A percentile compares a stretch with the other conserved stretches of the same genome.
Conservation (phyloP, 2,888 invertebrate species). For the Agelastica alni region DNA sequence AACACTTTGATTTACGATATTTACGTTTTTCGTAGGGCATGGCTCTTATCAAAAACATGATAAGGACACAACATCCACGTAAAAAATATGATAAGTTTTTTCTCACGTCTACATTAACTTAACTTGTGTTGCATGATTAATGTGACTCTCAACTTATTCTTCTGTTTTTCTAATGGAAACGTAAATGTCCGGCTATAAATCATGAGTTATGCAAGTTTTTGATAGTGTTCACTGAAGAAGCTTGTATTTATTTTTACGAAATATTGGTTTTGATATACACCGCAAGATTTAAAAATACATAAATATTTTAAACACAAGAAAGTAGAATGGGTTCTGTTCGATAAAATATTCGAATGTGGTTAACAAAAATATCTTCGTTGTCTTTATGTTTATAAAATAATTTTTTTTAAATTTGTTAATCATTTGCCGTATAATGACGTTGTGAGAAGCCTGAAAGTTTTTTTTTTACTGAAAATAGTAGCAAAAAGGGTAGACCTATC, state of each 20-base stretch:
- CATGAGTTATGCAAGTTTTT: constrained; percentile 1
- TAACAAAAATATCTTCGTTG: too few relatives aligned
- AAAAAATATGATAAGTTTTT: constrained; percentile 7
- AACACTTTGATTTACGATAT: constrained; percentile 33
- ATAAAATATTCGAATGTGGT: too few relatives aligned
- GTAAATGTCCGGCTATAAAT: background rate
- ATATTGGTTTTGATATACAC: background rate
- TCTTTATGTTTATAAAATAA: too few relatives aligned
- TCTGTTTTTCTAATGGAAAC: background rate
- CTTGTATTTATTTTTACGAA: too few relatives aligned
- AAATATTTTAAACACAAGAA: background rate
- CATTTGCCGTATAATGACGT: constrained; percentile 36
- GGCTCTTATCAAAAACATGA: constrained; percentile 37
- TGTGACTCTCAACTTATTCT: background rate
- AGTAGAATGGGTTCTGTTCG: background rate
- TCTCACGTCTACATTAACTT: background rate
- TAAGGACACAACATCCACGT: constrained; percentile 27
- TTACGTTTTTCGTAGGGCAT: constrained; percentile 32
- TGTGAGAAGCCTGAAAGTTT: too few relatives aligned
- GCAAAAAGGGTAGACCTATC: too few relatives aligned
- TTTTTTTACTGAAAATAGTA: too few relatives aligned
- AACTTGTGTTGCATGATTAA: background rate
- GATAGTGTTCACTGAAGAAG: too few relatives aligned
- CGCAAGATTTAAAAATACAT: too few relatives aligned
- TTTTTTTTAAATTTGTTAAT: constrained; percentile 16